Base-by-base conservation (phyloP, 2,888 invertebrate genomes). In the Drosophila lacicola region DNA sequence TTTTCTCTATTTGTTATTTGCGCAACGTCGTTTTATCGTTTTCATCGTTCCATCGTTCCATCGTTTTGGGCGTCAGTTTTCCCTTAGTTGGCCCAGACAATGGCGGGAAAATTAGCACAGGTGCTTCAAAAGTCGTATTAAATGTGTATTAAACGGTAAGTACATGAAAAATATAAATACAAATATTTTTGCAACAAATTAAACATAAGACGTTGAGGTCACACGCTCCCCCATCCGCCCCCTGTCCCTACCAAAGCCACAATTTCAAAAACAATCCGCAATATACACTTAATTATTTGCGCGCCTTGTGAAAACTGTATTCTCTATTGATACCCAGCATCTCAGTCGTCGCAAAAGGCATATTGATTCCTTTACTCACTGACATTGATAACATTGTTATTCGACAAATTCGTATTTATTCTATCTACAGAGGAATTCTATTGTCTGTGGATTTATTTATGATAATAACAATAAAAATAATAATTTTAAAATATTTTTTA, bases 91-190 rank as follows among this genome's bases (percentile, higher is more conserved):
- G 46, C 19, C 51, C 67, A 82, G 63, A 85, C 86, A 83, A 83
- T 82, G 73, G 70, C 80, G 78, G 67, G 86, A 85, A 80, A 83
- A 85, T 83, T 83, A 83, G 86, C 80, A 83, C 82, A 83, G 82
- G 80, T 83, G 82, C 70, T 74, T 47, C 17, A 69, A 55, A 66
- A 56, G 58, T 46, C 65, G 47, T 44, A 70, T 76, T 69, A 76
- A 69, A 73, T 64, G 70, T 61, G 61, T 78, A 74, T 71, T 78
- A 78, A 78, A 78, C 76, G 78, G 65, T 80, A 76, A 75, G 78
- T 82, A 67, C 62, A 75, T 80, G 70, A 78, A 75, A 78, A 82
- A 68, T 74, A 77, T 64, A 80, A 81, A 75, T 57, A 75, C 75
- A 82, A 82, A 85, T 82, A 82, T 82, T 82, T 68, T 82, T 80